Percentiles rank a stretch among this genome's conserved stretches.
Conservation (phyloP, 30 jellyfish, hydroid and myxozoan species). For the Hydractinia symbiolongicarpus region DNA sequence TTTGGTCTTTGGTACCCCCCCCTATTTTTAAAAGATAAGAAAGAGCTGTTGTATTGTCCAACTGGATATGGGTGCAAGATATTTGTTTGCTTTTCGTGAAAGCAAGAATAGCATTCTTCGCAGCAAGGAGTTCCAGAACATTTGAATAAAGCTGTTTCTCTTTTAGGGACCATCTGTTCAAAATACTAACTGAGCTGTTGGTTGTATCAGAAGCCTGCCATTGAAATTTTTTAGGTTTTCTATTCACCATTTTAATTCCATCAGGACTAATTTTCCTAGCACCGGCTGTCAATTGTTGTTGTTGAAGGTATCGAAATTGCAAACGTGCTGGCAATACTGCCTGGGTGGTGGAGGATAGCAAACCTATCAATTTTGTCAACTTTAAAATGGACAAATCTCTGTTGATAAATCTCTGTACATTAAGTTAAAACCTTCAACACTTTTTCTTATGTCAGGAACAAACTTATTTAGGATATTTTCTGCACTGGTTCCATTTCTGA, state of each 20-base stretch:
- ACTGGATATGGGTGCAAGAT: constrained; percentile 22
- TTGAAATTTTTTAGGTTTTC: constrained; percentile 20
- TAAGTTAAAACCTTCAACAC: not conserved
- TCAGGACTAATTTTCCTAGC: constrained; percentile 7
- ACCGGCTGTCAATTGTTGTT: not conserved
- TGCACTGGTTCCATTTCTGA: constrained; percentile 10
- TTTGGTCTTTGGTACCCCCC: constrained; percentile 11
- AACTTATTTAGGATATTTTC: not conserved
- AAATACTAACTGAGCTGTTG: constrained; percentile 6
- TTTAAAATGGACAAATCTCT: not conserved
- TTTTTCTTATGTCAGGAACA: not conserved
- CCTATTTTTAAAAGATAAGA: constrained; percentile 24
- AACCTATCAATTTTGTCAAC: constrained; percentile 14
- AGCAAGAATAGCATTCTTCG: constrained; percentile 8
- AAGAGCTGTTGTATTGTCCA: constrained; percentile 43
- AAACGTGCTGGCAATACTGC: constrained; percentile 38
- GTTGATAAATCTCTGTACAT: not conserved
- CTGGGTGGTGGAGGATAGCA: constrained; percentile 13
- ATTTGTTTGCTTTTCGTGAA: constrained; percentile 17
- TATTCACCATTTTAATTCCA: constrained; percentile 32
- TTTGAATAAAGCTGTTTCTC: constrained; percentile 29
- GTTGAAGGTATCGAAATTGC: constrained; percentile 16
- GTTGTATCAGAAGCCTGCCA: not conserved
- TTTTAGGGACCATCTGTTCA: constrained; percentile 24
- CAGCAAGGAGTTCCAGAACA: constrained; percentile 18